Base-by-base conservation (phyloP, 2,888 invertebrate species). In the Oxyscelio sp. region DNA sequence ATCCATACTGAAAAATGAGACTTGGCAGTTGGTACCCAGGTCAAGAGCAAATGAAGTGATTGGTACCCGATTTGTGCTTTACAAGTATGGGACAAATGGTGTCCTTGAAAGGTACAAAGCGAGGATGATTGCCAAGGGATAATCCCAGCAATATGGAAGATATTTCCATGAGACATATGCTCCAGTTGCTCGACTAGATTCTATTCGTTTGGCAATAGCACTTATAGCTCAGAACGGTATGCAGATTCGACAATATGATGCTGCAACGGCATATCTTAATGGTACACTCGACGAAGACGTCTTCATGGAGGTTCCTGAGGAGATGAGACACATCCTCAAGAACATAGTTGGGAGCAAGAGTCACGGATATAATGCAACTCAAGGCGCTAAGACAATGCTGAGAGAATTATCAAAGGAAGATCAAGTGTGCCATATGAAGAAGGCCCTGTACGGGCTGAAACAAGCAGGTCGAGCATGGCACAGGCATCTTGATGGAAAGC, bases 181-280 rank as follows among this genome's bases (percentile, higher is more conserved):
- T 11, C 77, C 85, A 2, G 87, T 87, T 4, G 85, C 81, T 19
- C 63, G 86, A 0, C 21, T 86, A 21, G 48, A 66, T 27, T 86
- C 86, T 0, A 52, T 86, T 5, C 4, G 81, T 9, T 17, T 83
- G 11, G 6, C 85, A 8, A 56, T 84, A 8, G 61, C 87, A 0
- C 13, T 87, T 8, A 86, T 87, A 2, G 84, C 79, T 8, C 58
- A 68, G 22, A 21, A 50, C 1, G 66, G 24, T 1, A 79, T 90
- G 84, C 21, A 70, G 8, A 79, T 90, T 6, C 43, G 68, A 8
- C 89, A 90, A 38, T 80, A 85, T n/a, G 88, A 89, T 43, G 68
- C 89, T 3, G 59, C 77, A 0, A 87, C 85, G 1, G 87, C 87
- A 1, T 90, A 88, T 40, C 61, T 90, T 8, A 89, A 89, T 54